Conservation (phyloP, 2,888 invertebrate genomes). For the Spilarctia lutea region DNA sequence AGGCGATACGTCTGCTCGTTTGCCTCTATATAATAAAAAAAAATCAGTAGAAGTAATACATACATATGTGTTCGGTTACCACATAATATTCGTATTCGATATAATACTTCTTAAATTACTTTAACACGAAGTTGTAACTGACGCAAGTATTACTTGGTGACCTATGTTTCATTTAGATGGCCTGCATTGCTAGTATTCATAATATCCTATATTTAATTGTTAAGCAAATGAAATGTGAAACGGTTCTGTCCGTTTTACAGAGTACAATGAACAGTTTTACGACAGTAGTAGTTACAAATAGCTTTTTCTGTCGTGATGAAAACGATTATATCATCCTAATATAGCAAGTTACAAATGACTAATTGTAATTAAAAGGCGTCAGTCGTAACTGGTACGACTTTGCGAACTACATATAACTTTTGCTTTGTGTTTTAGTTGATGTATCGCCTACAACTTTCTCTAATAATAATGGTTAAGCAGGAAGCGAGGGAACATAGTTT, state of each 20-base stretch:
- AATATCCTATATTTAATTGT: neutral
- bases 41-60: too few species aligned
- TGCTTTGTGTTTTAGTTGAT: conserved; percentile 15
- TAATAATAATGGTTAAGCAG: conserved; percentile 11
- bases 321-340: neutral
- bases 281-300: neutral
- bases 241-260: neutral
- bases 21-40: too few species aligned
- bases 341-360: conserved; percentile 18
- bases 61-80: too few species aligned
- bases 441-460: conserved; percentile 1
- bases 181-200: neutral
- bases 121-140: too few species aligned
- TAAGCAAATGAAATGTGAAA: neutral
- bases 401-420: conserved; percentile 13
- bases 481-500: neutral
- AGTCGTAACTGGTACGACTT: conserved; percentile 43
- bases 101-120: too few species aligned
- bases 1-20: too few species aligned
- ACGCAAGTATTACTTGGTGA: neutral
- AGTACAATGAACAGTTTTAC: neutral
- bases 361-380: conserved; percentile 15
- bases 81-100: too few species aligned
- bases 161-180: neutral
- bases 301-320: neutral